Base-by-base conservation (phyloP, 2,797 vertebrate species). In the Eulemur coronatus region DNA sequence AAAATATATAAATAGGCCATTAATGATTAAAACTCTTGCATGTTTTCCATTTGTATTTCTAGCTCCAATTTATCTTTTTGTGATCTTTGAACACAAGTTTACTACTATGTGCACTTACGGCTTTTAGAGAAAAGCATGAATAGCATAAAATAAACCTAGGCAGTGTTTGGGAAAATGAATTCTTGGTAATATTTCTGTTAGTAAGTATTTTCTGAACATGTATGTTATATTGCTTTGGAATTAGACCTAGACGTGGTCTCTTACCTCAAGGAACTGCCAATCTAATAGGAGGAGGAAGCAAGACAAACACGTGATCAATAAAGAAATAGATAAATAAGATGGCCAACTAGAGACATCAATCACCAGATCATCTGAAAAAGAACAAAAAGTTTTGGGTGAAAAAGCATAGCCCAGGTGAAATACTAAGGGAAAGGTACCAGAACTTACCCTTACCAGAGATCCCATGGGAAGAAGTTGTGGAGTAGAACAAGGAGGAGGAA, bases 141-240 rank as follows among this genome's bases (percentile, higher is more conserved):
- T 80, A 84, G 30, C 17, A 85, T 81, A 78, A 82, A 69, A 95
- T 57, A 93, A 94, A 84, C 22, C 41, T 59, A 96, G 59, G 35
- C 4, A 72, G 38, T 24, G 24, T 55, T 85, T n/a, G 75, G 59
- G 43, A 18, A 18, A 87, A 61, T 63, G 52, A 35, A 35, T 84
- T 72, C 70, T 92, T 81, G 9, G 30, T 80, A 95, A 79, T 69
- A 96, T 88, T 79, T 91, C 43, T 87, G 10, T 79, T 87, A 82
- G 33, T 67, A 96, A 94, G 30, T 84, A 76, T 79, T 95, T 92
- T 75, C 81, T 95, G 78, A 59, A 70, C 43, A 81, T 87, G 38
- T 91, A 52, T 17, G 55, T 89, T 91, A 67, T 43, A 80, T 93
- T 95, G 91, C 26, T 91, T 95, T 95, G 65, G 50, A 91, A 88